These are phyloP conservation scores for Rhagologus leucostigma DNA, from an alignment of 2,113 vertebrate genomes.

Conservation along the genomic window DNA sequence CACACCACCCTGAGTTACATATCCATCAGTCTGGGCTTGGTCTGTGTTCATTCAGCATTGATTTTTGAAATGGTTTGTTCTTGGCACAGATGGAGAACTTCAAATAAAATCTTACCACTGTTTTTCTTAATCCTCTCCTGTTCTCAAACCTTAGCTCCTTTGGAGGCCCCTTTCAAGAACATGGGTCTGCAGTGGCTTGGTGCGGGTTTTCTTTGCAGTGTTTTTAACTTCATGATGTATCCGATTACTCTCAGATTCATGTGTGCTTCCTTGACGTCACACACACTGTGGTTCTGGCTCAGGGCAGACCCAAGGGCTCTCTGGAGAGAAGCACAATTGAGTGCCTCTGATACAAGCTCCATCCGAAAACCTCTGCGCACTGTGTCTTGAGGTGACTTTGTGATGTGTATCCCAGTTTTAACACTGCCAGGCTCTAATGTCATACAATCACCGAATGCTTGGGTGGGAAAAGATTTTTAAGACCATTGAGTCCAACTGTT, in stretches of 20 bases:
- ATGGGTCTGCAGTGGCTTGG: accelerated
- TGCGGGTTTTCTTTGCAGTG: not conserved
- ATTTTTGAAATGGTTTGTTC: not conserved
- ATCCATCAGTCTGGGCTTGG: accelerated
- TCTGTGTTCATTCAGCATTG: not conserved
- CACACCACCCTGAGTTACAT: accelerated
- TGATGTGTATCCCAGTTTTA: no score
- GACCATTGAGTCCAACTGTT: not conserved
- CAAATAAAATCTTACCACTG: not conserved
- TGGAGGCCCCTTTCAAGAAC: not conserved
- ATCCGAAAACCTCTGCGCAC: not conserved
- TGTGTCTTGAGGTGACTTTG: no score
- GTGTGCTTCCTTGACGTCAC: accelerated
- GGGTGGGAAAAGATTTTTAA: not conserved
- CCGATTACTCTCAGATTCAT: accelerated
- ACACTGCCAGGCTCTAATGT: not conserved
- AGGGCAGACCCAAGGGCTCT: not conserved
- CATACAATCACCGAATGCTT: not conserved
- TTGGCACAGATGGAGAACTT: not conserved
- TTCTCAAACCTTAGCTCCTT: not conserved
- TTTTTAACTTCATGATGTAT: accelerated
- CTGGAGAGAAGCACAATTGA: not conserved
- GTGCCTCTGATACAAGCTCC: not conserved
- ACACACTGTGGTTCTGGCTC: accelerated
- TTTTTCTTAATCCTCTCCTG: not conserved